Evolutionary conservation across 2,888 invertebrate species (phyloP).

Genomic region (Tridacna crocea): DNA sequence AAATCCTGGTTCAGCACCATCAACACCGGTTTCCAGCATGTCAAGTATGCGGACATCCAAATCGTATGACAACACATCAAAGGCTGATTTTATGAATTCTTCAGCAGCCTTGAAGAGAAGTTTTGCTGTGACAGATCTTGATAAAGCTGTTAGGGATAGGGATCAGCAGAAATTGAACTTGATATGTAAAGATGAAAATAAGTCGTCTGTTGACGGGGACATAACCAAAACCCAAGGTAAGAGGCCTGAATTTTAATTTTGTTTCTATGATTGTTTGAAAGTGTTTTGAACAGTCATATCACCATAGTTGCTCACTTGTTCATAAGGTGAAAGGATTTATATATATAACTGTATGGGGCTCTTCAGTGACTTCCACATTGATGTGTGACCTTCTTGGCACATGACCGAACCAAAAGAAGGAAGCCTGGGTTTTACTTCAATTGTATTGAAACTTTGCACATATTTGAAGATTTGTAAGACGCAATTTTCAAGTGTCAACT

Average conservation of each 20-base stretch:
- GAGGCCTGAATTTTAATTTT: not conserved
- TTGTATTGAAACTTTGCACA: too few species aligned
- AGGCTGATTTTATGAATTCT: conserved; percentile 43
- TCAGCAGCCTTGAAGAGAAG: conserved; percentile 62
- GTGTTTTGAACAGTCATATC: too few species aligned
- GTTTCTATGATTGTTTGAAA: too few species aligned
- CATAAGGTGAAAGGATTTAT: too few species aligned
- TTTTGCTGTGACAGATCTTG: conserved; percentile 72
- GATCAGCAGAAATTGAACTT: conserved; percentile 67
- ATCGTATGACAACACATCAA: conserved; percentile 36
- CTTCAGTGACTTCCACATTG: too few species aligned
- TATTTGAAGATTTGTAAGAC: too few species aligned
- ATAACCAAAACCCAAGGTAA: conserved; percentile 4
- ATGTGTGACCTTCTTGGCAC: too few species aligned
- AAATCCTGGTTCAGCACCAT: conserved; percentile 40
- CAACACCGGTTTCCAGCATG: conserved; percentile 33
- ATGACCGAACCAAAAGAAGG: too few species aligned
- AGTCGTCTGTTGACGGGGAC: not conserved
- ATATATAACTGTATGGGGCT: too few species aligned
- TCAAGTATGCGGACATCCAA: conserved; percentile 31
- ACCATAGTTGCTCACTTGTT: too few species aligned
- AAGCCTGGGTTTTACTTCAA: too few species aligned
- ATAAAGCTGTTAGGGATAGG: conserved; percentile 71
- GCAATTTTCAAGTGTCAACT: too few species aligned
- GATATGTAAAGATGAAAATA: conserved; percentile 50